Base-by-base conservation (phyloP, 2,888 invertebrate genomes). In the Nematopogon swammerdamellus region DNA sequence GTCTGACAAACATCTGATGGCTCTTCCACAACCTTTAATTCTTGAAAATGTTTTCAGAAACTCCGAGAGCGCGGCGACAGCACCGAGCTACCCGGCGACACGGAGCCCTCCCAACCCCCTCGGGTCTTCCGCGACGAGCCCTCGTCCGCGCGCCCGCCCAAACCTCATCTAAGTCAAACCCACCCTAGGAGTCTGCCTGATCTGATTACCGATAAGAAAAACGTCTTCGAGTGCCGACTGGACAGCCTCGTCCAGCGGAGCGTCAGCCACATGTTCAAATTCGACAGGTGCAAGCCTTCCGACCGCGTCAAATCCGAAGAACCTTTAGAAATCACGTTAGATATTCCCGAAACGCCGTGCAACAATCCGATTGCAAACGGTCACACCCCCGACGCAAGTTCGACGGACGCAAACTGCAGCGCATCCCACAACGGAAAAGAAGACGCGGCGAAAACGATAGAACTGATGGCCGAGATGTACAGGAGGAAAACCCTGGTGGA, bases 231-330 rank as follows among this genome's bases (percentile, higher is more conserved):
- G 49, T 76, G 75, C 47, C 62, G 75, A 51, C 66, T 79, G 50
- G 75, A 74, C 11, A 76, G 72, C 45, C 52, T 79, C 0, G 76
- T 79, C 0, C 72, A 75, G 42, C 68, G 75, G 42, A 74, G 73
- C 44, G 77, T 77, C 0, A 75, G 74, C 43, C 76, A 76, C 25
- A 69, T 77, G 14, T 77, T 63, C 49, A 74, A 68, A 52, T 25
- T 25, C 25, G 25, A 25, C 5, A 25, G 25, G 10, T 10, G 10
- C 25, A 25, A 25, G 25, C 25, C 10, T n/a, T n/a, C n/a, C n/a
- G n/a, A n/a, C n/a, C n/a, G n/a, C n/a, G n/a, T n/a, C 8, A 25
- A 25, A 8, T 25, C 25, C 8, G 25, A 25, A 25, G 8, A 25
- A 25, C 8, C n/a, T n/a, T n/a, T n/a, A n/a, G n/a, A n/a, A n/a